Evolutionary conservation across 23 tunicate genomes (phyloP), one percentile per base, ranked within the genome.

Genomic region (Corella eumyota): DNA sequence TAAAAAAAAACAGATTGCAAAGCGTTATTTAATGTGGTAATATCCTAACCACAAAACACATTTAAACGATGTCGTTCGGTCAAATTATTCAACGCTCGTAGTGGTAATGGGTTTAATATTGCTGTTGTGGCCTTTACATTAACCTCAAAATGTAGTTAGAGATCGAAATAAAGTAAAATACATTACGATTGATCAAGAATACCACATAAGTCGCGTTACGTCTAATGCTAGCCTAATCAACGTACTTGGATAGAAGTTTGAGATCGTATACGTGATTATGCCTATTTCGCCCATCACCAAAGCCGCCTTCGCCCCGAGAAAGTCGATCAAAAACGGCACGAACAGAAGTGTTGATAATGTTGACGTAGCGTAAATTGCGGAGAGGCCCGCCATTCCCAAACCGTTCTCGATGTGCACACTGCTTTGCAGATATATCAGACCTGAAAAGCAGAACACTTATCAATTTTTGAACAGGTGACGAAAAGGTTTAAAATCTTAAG

Each of bases 191-290:
- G n/a, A n/a, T n/a, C n/a, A n/a, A n/a, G n/a, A n/a, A n/a, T n/a
- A n/a, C n/a, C n/a, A n/a, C n/a, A n/a, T n/a, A n/a, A n/a, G n/a
- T n/a, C n/a, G n/a, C n/a, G n/a, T n/a, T n/a, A n/a, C n/a, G n/a
- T n/a, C n/a, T n/a, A n/a, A n/a, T n/a, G n/a, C n/a, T n/a, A n/a
- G n/a, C n/a, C n/a, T n/a, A n/a, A n/a, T n/a, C n/a, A n/a, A 30
- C 72, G 65, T 58, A 80, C 90, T 80, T 56, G 90, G 90, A 28
- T 80, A 80, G 50, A 71, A 80, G 58, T 80, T 80, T 2, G 79
- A 73, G 2, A 65, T 24, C 2, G 78, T 80, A 47, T 62, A 80
- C 30, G 38, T 57, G 4, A 80, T 37, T 36, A 71, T 71, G 45
- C 90, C 78, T 11, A 72, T 56, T 66, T 80, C 90, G 4, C 90